Conservation (phyloP, 2,888 invertebrate species). For the Scaptomyza parva region DNA sequence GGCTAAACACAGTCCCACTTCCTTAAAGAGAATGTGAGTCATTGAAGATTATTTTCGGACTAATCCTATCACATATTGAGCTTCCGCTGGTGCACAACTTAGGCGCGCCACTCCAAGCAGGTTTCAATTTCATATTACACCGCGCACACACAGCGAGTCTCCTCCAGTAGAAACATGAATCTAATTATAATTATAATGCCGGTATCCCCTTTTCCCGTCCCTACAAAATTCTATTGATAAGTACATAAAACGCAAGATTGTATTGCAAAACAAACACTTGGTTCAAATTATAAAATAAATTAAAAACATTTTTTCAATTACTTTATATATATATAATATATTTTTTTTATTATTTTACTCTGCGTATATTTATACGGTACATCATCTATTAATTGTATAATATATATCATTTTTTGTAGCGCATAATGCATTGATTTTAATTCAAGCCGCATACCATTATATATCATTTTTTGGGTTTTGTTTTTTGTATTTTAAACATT, state of each 20-base stretch:
- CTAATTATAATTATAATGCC: slow-evolving; percentile 34
- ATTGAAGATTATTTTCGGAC: slow-evolving; percentile 3
- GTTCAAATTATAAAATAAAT: slow-evolving; percentile 57
- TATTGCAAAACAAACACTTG: slow-evolving; percentile 49
- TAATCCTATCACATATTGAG: slow-evolving; percentile 33
- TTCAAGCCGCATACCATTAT: slow-evolving; percentile 61
- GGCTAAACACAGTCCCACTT: slow-evolving; percentile 28
- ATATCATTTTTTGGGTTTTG: slow-evolving; percentile 41
- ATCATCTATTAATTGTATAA: slow-evolving; percentile 63
- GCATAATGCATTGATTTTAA: slow-evolving; percentile 56
- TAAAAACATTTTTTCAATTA: slow-evolving; percentile 33
- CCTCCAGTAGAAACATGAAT: slow-evolving; percentile 28
- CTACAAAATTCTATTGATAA: slow-evolving; percentile 27
- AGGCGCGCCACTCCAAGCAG: slow-evolving; percentile 49
- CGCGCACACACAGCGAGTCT: slow-evolving; percentile 23
- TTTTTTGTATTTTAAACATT: slow-evolving; percentile 34
- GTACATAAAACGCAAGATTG: slow-evolving; percentile 42
- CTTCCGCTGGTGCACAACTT: slow-evolving; percentile 39
- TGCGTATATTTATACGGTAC: slow-evolving; percentile 61
- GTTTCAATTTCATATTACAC: slow-evolving; percentile 59
- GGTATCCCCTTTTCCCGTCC: slow-evolving; percentile 22
- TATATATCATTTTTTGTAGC: slow-evolving; percentile 51
- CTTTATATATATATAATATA: slow-evolving; percentile 17
- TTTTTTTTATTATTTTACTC: slow-evolving; percentile 56
- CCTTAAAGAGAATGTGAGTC: slow-evolving; percentile 30